Evolutionary conservation across 2,113 vertebrate genomes (phyloP).

Genomic region (Gavia stellata): DNA sequence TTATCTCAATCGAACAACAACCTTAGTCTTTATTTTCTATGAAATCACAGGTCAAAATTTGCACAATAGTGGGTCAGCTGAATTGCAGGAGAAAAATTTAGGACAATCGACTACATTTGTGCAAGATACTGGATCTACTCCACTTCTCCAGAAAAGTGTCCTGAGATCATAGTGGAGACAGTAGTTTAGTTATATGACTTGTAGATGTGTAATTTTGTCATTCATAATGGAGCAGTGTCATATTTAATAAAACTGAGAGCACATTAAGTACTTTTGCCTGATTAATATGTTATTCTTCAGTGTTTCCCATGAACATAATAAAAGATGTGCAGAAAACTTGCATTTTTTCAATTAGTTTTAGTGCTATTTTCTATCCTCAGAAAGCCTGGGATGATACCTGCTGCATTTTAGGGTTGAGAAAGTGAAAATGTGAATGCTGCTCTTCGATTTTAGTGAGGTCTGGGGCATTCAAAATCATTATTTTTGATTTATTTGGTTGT

Average conservation of each 20-base stretch:
- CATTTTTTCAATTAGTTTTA: background rate
- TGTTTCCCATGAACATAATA: background rate
- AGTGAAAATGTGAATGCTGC: background rate
- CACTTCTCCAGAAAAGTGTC: background rate
- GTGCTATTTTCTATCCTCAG: background rate
- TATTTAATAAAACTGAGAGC: background rate
- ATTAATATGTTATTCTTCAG: background rate
- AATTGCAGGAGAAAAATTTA: background rate
- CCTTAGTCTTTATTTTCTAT: background rate
- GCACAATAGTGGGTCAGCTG: background rate
- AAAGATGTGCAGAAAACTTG: background rate
- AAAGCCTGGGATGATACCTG: background rate
- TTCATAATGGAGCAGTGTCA: background rate
- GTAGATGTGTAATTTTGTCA: background rate
- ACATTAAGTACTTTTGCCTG: background rate
- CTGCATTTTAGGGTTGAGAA: background rate
- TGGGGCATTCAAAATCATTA: background rate
- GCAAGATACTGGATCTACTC: background rate
- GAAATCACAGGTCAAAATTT: background rate
- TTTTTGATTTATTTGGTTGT: background rate
- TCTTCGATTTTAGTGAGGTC: background rate
- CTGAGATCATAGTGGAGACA: background rate
- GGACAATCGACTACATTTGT: background rate
- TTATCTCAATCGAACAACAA: background rate
- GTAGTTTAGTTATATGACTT: background rate